Evolutionary conservation across 64 coral and sea anemone genomes (phyloP), one percentile per base, ranked within the genome.

Genomic region (Trachythela sp.): DNA sequence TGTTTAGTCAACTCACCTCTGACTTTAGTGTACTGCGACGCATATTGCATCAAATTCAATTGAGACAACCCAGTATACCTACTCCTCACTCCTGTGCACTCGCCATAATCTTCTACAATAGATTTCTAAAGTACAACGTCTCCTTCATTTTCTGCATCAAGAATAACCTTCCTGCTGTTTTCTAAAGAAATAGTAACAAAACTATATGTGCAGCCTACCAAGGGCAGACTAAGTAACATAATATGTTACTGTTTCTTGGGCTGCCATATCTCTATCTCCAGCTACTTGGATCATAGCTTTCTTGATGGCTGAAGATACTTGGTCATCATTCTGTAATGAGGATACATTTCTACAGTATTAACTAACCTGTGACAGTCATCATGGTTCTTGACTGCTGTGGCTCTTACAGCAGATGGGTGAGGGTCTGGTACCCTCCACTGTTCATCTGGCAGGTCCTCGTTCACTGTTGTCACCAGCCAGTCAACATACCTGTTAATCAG

Each of bases 141-240:
- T n/a, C 15, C 3, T n/a, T 6, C 6, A 68, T 68, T 68, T 68
- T 68, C 59, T n/a, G 20, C 30, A 31, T 68, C 59, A n/a, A 68
- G 30, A 6, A 68, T 31, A 2, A 68, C 59, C 18, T 68, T 68
- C 15, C 30, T 22, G 15, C 59, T 68, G 59, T 68, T 68, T n/a
- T 68, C 59, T 68, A 68, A 68, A 68, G 59, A 68, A 68, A 68
- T 14, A n/a, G 59, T 68, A 31, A 68, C 59, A 68, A 68, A 68
- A n/a, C 30, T 45, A 45, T 45, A 45, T 11, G 42, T 45, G 11
- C 42, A 45, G 42, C 42, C 42, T 45, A 45, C 42, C 30, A 68
- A 68, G 7, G 59, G 59, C 20, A 68, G 18, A 22, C 59, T 31
- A 6, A 68, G 59, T 31, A 68, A 68, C 59, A 68, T 68, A 68